Base-by-base conservation (phyloP, 2,888 invertebrate genomes). In the Stomorhina lunata region DNA sequence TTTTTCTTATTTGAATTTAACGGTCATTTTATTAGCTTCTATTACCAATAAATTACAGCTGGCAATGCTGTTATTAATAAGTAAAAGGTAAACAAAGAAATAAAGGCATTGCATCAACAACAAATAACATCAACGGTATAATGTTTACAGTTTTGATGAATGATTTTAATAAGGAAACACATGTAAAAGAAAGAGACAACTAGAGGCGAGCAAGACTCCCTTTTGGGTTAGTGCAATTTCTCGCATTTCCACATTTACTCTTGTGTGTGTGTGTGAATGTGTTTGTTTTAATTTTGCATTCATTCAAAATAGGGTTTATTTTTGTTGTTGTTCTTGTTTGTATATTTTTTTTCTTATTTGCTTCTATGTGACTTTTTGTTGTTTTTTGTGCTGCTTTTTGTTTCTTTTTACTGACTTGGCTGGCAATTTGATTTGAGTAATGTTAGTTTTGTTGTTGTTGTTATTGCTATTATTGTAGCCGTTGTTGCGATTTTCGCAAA, bases 231-330 rank as follows among this genome's bases (percentile, higher is more conserved):
- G n/a, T n/a, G n/a, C n/a, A n/a, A n/a, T n/a, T n/a, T n/a, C n/a
- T n/a, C n/a, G n/a, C n/a, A n/a, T n/a, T n/a, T n/a, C n/a, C n/a
- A n/a, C n/a, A n/a, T n/a, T n/a, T n/a, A n/a, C n/a, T n/a, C n/a
- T n/a, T n/a, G n/a, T n/a, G n/a, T n/a, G n/a, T n/a, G n/a, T n/a
- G n/a, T n/a, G n/a, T n/a, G n/a, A n/a, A n/a, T n/a, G n/a, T n/a
- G n/a, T n/a, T n/a, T n/a, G n/a, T n/a, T n/a, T n/a, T n/a, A 37
- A 17, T 48, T 73, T 40, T 73, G 53, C 73, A 63, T 63, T 73
- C 61, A 63, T 63, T 50, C 29, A 29, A 43, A 20, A 27, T 63
- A 29, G 63, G 63, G 40, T 73, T 73, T 63, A 63, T 73, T 73
- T 63, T 63, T 63, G 53, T 73, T 73, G n/a, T 61, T 59, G 9